Percentiles rank a stretch among this genome's conserved stretches.
phyloP scores from a whole-genome alignment of 1,140 invertebrate genomes.

The Riptortus pedestris region DNA sequence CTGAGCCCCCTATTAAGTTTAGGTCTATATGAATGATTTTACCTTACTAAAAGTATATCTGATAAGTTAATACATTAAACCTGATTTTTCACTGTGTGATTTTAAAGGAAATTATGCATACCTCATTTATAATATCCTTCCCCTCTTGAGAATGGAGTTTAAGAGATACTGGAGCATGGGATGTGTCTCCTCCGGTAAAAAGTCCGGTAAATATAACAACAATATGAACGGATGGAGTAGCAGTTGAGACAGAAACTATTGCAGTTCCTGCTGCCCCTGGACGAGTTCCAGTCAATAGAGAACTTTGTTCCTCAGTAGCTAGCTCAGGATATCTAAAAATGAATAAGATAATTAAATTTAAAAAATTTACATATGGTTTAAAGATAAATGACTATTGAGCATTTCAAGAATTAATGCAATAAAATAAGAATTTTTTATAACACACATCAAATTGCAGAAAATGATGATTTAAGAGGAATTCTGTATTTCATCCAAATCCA shows the following conservation, averaged over 20 bases:
- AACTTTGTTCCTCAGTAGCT: conserved; percentile 69
- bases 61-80: too few species aligned
- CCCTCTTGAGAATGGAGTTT: conserved; percentile 57
- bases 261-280: conserved; percentile 68
- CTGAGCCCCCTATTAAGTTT: too few species aligned
- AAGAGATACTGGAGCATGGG: conserved; percentile 55
- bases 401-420: too few species aligned
- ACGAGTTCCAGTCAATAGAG: conserved; percentile 46
- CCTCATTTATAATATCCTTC: conserved; percentile 37
- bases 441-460: too few species aligned
- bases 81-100: neutral
- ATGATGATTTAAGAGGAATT: too few species aligned
- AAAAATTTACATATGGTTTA: neutral
- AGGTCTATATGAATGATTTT: too few species aligned
- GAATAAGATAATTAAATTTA: neutral
- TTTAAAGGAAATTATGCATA: neutral
- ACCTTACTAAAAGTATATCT: too few species aligned
- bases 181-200: conserved; percentile 51
- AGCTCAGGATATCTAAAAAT: conserved; percentile 42
- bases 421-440: too few species aligned
- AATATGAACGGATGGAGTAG: conserved; percentile 67
- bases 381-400: too few species aligned
- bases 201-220: conserved; percentile 73
- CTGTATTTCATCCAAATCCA: too few species aligned
- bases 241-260: conserved; percentile 64